phyloP scores from a whole-genome alignment of 2,113 vertebrate species.

The Channa argus region DNA sequence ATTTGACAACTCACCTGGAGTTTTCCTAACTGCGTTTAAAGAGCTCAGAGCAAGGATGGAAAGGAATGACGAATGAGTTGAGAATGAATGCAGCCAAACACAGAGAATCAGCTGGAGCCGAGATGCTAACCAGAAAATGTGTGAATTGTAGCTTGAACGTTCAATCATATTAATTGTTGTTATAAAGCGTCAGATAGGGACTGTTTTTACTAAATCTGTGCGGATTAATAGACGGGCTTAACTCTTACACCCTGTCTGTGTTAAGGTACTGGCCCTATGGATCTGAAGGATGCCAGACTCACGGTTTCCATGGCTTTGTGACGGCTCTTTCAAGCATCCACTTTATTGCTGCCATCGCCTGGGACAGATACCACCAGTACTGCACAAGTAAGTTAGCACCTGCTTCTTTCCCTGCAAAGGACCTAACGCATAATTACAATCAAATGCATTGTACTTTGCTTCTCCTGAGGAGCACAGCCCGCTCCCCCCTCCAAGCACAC shows the following conservation, averaged over 20 bases:
- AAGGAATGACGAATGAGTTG: too few relatives aligned
- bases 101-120: too few relatives aligned
- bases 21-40: too few relatives aligned
- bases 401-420: neutral
- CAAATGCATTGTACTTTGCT: neutral
- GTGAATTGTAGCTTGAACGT: too few relatives aligned
- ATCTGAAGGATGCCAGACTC: conserved; percentile 91
- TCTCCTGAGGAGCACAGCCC: neutral
- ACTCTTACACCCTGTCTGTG: neutral
- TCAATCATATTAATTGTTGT: too few relatives aligned
- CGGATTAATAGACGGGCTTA: neutral
- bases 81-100: too few relatives aligned
- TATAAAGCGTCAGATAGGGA: too few relatives aligned
- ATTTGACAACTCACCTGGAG: too few relatives aligned
- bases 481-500: neutral
- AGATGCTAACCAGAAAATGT: too few relatives aligned
- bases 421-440: neutral
- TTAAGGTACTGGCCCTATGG: conserved; percentile 94
- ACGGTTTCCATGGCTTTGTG: conserved; percentile 95
- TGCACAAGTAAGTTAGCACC: conserved; percentile 87
- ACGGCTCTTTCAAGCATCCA: conserved; percentile 91
- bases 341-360: conserved; percentile 90
- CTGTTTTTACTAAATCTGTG: too few relatives aligned
- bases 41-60: too few relatives aligned
- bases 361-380: conserved; percentile 94